Conservation (phyloP, 2,113 vertebrate genomes). For the Morone saxatilis region DNA sequence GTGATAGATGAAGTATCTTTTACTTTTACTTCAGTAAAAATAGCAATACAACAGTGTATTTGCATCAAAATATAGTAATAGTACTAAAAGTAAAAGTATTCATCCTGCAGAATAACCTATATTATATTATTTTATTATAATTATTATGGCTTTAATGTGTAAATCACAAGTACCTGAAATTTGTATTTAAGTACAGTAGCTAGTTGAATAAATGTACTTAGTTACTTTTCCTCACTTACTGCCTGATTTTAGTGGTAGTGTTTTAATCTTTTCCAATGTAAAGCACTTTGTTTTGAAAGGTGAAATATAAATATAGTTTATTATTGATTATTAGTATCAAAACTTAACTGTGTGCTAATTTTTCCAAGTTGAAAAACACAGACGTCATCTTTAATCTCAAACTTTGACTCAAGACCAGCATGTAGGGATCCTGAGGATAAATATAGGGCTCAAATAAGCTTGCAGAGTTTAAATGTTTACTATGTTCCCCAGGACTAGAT, state of each 20-base stretch:
- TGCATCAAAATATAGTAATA: too few species aligned
- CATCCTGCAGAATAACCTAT: neutral
- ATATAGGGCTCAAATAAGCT: conserved; percentile 11
- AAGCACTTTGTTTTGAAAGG: neutral
- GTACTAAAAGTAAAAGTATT: neutral
- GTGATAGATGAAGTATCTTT: neutral
- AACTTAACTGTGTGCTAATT: too few species aligned
- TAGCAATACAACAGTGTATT: neutral
- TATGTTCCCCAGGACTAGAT: conserved; percentile 18
- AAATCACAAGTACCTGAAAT: too few species aligned
- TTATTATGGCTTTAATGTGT: neutral
- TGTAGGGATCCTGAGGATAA: conserved; percentile 3
- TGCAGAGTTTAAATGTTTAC: conserved; percentile 8
- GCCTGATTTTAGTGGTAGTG: too few species aligned
- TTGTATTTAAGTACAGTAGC: neutral
- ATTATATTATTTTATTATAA: neutral
- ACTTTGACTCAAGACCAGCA: neutral
- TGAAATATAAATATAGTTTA: neutral
- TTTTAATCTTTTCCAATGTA: neutral
- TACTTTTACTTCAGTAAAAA: neutral
- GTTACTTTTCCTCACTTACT: neutral
- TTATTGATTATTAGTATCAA: neutral
- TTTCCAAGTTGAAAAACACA: neutral
- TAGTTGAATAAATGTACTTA: neutral
- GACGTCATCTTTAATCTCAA: neutral